These are phyloP conservation scores for Ceyx cyanopectus DNA, from an alignment of 2,113 vertebrate species.

Conservation along the genomic window DNA sequence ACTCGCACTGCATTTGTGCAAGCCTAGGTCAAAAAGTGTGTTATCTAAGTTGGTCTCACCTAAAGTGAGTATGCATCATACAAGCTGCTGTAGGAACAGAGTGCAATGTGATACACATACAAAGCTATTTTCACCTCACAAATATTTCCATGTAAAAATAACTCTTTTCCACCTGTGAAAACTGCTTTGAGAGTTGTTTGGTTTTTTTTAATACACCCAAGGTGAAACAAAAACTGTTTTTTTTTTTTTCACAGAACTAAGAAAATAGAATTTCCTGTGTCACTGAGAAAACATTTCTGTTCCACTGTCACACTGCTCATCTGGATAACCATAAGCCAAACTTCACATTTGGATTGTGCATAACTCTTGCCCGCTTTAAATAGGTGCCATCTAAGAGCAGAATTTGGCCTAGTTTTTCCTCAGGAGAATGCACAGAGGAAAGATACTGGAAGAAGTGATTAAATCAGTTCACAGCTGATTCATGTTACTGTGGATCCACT, in stretches of 20 bases:
- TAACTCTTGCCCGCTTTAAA: slow-evolving; percentile 13
- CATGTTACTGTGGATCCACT: neutral
- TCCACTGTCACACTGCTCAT: neutral
- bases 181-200: neutral
- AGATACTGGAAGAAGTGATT: neutral
- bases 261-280: slow-evolving; percentile 19
- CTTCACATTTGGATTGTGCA: neutral
- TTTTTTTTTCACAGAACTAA: slow-evolving; percentile 17
- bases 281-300: slow-evolving; percentile 15
- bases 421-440: neutral
- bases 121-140: neutral
- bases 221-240: slow-evolving; percentile 13
- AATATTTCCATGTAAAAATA: slow-evolving; percentile 13
- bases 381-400: neutral
- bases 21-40: neutral
- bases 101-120: neutral
- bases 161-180: slow-evolving; percentile 6
- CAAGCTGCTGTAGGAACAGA: neutral
- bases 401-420: slow-evolving; percentile 18
- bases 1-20: neutral
- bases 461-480: neutral
- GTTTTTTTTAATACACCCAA: slow-evolving; percentile 11
- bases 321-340: slow-evolving; percentile 20
- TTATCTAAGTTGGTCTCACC: neutral
- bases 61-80: neutral